Percentiles rank a stretch among this genome's conserved stretches.
Conservation (phyloP, 2,797 vertebrate genomes). For the Pseudomugil gertrudae region DNA sequence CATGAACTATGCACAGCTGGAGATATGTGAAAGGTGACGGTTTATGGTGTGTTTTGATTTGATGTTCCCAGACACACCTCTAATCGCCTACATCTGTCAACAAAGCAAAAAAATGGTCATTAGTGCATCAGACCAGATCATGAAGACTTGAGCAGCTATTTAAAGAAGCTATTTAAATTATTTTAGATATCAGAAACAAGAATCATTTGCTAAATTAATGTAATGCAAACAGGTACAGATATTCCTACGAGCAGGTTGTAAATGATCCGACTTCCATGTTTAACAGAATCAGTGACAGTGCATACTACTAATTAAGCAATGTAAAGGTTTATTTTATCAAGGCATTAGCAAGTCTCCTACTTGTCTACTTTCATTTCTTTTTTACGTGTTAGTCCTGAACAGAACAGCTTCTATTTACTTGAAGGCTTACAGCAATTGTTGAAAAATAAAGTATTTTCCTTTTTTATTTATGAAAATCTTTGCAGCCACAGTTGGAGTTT, state of each 20-base stretch:
- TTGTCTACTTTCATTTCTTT: background rate
- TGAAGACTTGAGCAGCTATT: constrained; percentile 14
- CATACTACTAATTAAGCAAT: background rate
- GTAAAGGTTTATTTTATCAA: background rate
- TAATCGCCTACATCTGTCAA: constrained; percentile 62
- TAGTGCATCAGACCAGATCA: constrained; percentile 36
- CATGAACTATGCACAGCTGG: constrained; percentile 31
- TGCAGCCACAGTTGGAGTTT: background rate
- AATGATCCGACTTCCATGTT: constrained; percentile 2
- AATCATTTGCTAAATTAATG: constrained; percentile 28
- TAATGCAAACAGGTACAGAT: constrained; percentile 18
- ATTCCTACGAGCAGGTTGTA: constrained; percentile 1
- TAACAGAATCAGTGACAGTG: constrained; percentile 11
- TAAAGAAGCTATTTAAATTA: background rate
- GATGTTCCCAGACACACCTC: constrained; percentile 36
- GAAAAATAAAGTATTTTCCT: background rate
- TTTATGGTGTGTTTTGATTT: constrained; percentile 36
- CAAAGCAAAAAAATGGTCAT: constrained; percentile 33
- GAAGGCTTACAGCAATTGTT: background rate
- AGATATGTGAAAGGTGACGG: constrained; percentile 26
- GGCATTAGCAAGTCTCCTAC: background rate
- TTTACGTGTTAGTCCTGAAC: background rate
- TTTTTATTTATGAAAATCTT: background rate
- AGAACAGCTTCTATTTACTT: background rate
- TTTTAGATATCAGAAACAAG: constrained; percentile 21